These are phyloP conservation scores for Aquila chrysaetos DNA, from an alignment of 2,797 vertebrate genomes.

Conservation along the genomic window DNA sequence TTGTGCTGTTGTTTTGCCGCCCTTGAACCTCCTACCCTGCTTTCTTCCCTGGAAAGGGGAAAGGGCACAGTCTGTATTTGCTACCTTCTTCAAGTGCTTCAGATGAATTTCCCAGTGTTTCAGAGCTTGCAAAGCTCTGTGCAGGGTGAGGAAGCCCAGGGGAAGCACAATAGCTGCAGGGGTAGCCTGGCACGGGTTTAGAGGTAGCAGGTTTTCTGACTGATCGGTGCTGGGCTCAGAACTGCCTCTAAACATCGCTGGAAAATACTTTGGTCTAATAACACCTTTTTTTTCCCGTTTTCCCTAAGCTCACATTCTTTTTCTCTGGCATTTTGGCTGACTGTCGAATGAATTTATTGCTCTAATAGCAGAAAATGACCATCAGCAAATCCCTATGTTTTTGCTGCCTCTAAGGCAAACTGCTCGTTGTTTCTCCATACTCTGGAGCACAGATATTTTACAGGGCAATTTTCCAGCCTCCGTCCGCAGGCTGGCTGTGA, in stretches of 20 bases:
- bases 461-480: not conserved
- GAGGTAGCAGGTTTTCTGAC: not conserved
- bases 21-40: not conserved
- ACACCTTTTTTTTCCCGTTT: not conserved
- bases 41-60: not conserved
- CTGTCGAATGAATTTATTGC: slow-evolving; percentile 18
- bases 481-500: not conserved
- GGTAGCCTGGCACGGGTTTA: not conserved
- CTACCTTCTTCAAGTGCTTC: not conserved
- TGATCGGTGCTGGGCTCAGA: not conserved
- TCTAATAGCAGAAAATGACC: slow-evolving; percentile 35
- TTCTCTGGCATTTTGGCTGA: slow-evolving; percentile 16
- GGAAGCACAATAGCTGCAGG: not conserved
- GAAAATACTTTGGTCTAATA: slow-evolving; percentile 18
- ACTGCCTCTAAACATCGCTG: not conserved
- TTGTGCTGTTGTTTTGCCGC: not conserved
- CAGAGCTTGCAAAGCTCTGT: not conserved
- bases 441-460: not conserved
- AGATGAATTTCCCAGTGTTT: not conserved
- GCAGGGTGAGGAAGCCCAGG: not conserved
- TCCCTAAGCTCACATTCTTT: not conserved
- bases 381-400: not conserved
- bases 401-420: not conserved
- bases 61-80: not conserved
- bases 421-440: not conserved